phyloP scores from a whole-genome alignment of 1,140 invertebrate genomes.

The Triops longicaudatus region DNA sequence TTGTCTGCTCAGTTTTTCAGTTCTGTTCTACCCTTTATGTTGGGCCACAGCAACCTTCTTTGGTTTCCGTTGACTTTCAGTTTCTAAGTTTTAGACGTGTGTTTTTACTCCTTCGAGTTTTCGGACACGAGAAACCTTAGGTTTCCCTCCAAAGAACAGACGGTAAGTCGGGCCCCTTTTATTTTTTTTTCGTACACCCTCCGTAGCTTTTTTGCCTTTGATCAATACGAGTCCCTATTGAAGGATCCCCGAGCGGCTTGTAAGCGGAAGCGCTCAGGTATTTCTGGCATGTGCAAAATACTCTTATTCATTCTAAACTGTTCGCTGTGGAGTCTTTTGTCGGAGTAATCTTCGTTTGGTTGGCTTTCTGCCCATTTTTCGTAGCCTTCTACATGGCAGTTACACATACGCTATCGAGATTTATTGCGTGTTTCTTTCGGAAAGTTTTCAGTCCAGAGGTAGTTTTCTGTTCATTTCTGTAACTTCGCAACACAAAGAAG shows the following conservation, averaged over 20 bases:
- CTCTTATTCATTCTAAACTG: too few species aligned
- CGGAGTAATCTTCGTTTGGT: background rate
- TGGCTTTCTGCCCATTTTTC: background rate
- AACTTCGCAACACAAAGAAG: too few species aligned
- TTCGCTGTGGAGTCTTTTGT: background rate
- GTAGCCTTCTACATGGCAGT: background rate
- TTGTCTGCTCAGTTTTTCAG: slow-evolving; percentile 15
- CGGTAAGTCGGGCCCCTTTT: background rate
- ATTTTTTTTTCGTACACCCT: background rate
- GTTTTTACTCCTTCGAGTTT: slow-evolving; percentile 2
- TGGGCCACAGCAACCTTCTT: slow-evolving; percentile 1
- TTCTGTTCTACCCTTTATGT: slow-evolving; percentile 15
- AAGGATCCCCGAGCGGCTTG: too few species aligned
- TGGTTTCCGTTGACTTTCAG: slow-evolving; percentile 1
- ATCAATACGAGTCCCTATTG: too few species aligned
- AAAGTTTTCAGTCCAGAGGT: background rate
- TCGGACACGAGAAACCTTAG: background rate
- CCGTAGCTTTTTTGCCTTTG: too few species aligned
- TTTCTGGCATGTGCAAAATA: too few species aligned
- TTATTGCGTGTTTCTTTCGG: background rate
- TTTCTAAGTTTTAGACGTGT: slow-evolving; percentile 15
- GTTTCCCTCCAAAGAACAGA: background rate
- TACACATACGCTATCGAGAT: background rate
- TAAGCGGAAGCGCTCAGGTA: too few species aligned
- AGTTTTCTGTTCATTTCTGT: too few species aligned